Base-by-base conservation (phyloP, 2,113 vertebrate species). In the Stigmatopora nigra region DNA sequence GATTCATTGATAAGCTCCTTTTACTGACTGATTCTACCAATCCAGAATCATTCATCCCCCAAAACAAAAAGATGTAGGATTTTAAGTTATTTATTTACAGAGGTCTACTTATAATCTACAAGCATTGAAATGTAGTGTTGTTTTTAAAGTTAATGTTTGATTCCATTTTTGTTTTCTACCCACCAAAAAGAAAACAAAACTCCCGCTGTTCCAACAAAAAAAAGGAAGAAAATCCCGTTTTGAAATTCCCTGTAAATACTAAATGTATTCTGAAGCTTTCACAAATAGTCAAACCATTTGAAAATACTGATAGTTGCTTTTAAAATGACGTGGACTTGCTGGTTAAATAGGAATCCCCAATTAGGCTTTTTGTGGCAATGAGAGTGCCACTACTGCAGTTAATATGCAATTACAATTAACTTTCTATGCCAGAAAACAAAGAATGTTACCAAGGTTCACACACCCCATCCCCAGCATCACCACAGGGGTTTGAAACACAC, bases 1-100 rank as follows among this genome's bases (percentile, higher is more conserved):
- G 77, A 85, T 84, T 84, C 79, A 83, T 84, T 76, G 74, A 79
- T 87, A 84, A 85, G 71, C 73, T 64, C 75, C 70, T 78, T 77
- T 79, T 84, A 82, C 78, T 71, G 73, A 77, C 77, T 17, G 65
- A 71, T 81, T 81, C 67, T 76, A 70, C 81, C 85, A 88, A 86
- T 86, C 82, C 51, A 61, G 57, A 62, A 58, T 71, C 75, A 78
- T 75, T 84, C 77, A 84, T n/a, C 82, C 84, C 82, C 69, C 22
- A 48, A 61, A 59, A 88, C 78, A 68, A 84, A 84, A 68, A 68
- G 68, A 70, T 64, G 69, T 58, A 67, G 69, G 65, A 74, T 72
- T 77, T 6, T 31, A 11, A 70, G 57, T 66, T 69, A 70, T 70
- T 77, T 70, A 61, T 80, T 80, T 67, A 52, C 61, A 66, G 80